A percentile compares a stretch with the other conserved stretches of the same genome.
These are phyloP conservation scores for Meriones unguiculatus DNA, from an alignment of 2,113 vertebrate genomes.

Conservation along the genomic window DNA sequence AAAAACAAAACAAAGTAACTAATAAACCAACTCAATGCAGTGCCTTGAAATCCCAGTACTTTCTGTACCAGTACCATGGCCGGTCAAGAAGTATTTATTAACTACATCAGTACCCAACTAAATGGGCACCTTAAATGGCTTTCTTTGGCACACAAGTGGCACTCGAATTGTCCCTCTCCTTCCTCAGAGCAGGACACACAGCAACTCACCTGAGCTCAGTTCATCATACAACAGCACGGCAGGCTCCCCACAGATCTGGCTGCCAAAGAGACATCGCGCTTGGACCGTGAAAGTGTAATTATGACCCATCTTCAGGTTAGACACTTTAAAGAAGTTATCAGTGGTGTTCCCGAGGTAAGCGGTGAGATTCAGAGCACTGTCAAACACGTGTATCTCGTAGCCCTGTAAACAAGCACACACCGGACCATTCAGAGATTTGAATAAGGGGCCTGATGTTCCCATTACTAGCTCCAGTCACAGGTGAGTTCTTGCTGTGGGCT, in stretches of 20 bases:
- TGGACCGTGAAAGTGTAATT: conserved; percentile 97
- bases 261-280: conserved; percentile 92
- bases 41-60: neutral
- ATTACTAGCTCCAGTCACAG: neutral
- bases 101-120: neutral
- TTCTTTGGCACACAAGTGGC: neutral
- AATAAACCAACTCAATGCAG: neutral
- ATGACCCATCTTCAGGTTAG: conserved; percentile 93
- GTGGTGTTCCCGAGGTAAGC: conserved; percentile 95
- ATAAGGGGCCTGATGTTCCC: neutral
- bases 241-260: conserved; percentile 95
- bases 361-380: conserved; percentile 92
- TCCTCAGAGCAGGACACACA: neutral
- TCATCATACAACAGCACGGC: conserved; percentile 93
- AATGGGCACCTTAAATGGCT: neutral
- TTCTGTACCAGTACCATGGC: neutral
- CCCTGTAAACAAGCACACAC: conserved; percentile 87
- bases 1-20: neutral
- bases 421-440: neutral
- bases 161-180: neutral
- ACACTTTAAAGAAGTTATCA: conserved; percentile 95
- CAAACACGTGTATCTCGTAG: conserved; percentile 95
- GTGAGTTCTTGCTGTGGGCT: neutral
- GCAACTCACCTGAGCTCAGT: conserved; percentile 86
- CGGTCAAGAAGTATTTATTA: neutral